Conservation (phyloP, 2,113 vertebrate genomes). For the Ptyas mucosa region DNA sequence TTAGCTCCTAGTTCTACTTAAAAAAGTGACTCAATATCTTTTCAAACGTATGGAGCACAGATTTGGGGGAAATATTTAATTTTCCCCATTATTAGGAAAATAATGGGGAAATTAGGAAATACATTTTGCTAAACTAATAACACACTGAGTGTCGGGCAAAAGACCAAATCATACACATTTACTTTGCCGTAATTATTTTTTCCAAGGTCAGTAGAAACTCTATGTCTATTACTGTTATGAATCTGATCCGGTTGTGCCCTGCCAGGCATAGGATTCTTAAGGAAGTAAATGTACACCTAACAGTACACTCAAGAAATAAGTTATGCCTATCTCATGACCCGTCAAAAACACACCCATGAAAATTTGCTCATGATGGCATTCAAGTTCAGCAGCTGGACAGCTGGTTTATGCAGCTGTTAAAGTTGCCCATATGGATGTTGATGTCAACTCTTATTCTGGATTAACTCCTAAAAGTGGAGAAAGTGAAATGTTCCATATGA, state of each 20-base stretch:
- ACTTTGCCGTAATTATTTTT: not conserved
- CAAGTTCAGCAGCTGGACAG: conserved; percentile 35
- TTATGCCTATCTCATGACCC: conserved; percentile 1
- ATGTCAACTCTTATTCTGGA: conserved; percentile 46
- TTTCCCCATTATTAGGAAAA: no score
- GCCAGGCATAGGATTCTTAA: not conserved
- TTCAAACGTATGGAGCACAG: not conserved
- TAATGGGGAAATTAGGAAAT: no score
- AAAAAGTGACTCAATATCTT: not conserved
- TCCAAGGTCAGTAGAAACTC: not conserved
- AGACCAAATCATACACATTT: not conserved
- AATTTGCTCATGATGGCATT: conserved; percentile 7
- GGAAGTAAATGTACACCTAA: conserved; percentile 21
- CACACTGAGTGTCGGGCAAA: not conserved
- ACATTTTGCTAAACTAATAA: not conserved
- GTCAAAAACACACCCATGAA: not conserved
- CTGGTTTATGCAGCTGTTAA: conserved; percentile 46
- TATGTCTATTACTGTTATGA: not conserved
- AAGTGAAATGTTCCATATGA: conserved; percentile 23
- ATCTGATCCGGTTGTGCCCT: not conserved
- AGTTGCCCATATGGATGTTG: conserved; percentile 19
- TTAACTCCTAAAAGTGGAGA: conserved; percentile 21
- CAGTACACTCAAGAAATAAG: conserved; percentile 6
- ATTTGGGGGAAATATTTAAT: not conserved
- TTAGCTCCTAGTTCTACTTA: not conserved